Evolutionary conservation across 2,888 invertebrate genomes (phyloP).

Genomic region (Ophonus ardosiacus): DNA sequence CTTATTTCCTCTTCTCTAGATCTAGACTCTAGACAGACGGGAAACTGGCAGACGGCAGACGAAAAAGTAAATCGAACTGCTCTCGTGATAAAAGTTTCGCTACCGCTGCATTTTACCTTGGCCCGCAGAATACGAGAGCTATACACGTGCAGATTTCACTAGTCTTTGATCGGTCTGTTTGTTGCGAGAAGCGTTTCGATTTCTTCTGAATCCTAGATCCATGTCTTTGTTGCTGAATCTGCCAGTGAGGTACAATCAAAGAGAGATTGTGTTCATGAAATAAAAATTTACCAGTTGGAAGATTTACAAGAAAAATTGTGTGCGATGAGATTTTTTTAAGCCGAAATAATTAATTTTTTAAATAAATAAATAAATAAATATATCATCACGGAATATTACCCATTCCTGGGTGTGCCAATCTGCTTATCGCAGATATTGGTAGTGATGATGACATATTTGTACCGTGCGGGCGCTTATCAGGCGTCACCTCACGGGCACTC

Average conservation of each 20-base stretch:
- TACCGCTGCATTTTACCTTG: slow-evolving; percentile 34
- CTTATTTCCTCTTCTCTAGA: background rate
- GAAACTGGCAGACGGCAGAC: background rate
- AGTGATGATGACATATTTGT: no score
- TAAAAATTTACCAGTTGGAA: background rate
- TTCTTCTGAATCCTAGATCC: background rate
- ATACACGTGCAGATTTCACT: slow-evolving; percentile 51
- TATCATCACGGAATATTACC: no score
- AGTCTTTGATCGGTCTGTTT: slow-evolving; percentile 51
- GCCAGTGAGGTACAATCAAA: background rate
- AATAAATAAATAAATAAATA: no score
- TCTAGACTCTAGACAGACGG: background rate
- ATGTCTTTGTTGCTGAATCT: background rate
- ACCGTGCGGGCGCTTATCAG: no score
- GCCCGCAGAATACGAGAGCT: background rate
- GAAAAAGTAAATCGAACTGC: slow-evolving; percentile 51
- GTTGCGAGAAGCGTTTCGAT: slow-evolving; percentile 46
- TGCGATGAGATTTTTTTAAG: no score
- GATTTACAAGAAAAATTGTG: no score
- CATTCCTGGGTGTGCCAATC: no score
- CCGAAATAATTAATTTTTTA: no score
- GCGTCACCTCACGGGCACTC: no score
- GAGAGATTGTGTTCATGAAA: background rate
- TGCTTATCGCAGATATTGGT: no score
- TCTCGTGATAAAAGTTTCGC: slow-evolving; percentile 40